These are phyloP conservation scores for Limulus polyphemus DNA, from an alignment of 2,888 invertebrate species.

Conservation along the genomic window DNA sequence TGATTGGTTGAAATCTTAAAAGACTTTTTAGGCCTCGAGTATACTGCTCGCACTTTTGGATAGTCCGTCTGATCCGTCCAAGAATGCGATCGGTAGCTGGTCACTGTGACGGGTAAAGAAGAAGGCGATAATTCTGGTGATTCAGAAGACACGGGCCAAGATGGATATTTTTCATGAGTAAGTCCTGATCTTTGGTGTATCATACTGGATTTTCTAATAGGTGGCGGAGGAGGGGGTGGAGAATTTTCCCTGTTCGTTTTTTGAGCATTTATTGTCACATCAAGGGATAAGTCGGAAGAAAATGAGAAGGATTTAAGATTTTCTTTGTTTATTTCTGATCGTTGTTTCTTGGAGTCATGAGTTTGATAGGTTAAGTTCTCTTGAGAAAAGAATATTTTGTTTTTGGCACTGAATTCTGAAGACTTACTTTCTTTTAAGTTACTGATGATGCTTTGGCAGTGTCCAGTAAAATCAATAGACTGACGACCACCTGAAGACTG, in stretches of 20 bases:
- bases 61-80: constrained; percentile 59
- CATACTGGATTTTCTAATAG: constrained; percentile 53
- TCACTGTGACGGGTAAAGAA: constrained; percentile 27
- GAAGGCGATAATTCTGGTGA: constrained; percentile 39
- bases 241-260: constrained; percentile 6
- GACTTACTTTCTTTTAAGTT: background rate
- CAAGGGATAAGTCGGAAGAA: no score
- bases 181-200: constrained; percentile 32
- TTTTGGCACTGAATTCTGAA: background rate
- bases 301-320: no score
- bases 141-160: constrained; percentile 55
- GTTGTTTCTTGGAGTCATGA: background rate
- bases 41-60: constrained; percentile 50
- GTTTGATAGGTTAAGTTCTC: background rate
- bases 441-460: background rate
- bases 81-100: constrained; percentile 48
- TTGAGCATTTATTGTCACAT: no score
- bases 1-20: constrained; percentile 50
- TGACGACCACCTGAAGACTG: background rate
- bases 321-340: no score
- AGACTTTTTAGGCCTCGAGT: constrained; percentile 49
- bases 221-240: constrained; percentile 38
- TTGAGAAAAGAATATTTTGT: background rate
- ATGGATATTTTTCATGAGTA: constrained; percentile 60
- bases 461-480: background rate